Evolutionary conservation across 2,113 vertebrate species (phyloP).

Genomic region (Cinclus cinclus): DNA sequence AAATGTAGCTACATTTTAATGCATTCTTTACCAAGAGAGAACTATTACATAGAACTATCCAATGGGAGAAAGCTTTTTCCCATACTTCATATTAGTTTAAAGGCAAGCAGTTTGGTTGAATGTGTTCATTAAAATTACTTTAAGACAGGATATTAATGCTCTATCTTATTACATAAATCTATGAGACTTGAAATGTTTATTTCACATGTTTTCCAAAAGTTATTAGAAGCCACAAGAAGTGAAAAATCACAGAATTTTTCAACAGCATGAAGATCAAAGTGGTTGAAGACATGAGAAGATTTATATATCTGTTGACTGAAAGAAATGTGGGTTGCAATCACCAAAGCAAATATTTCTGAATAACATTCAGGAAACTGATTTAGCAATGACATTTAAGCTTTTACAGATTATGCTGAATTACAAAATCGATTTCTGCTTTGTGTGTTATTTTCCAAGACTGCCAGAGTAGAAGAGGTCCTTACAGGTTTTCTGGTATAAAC

Average conservation of each 20-base stretch:
- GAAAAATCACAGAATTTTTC: not conserved
- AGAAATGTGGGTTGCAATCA: not conserved
- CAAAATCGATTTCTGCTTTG: not conserved
- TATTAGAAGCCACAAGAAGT: not conserved
- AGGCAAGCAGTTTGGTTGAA: not conserved
- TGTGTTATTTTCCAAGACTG: not conserved
- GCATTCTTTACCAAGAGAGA: not conserved
- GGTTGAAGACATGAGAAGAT: not conserved
- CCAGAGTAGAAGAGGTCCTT: not conserved
- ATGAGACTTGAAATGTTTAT: not conserved
- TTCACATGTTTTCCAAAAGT: not conserved
- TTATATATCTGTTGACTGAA: not conserved
- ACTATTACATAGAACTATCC: fast-evolving
- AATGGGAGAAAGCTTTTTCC: not conserved
- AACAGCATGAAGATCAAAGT: not conserved
- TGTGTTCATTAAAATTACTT: not conserved
- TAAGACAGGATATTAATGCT: not conserved
- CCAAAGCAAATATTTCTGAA: not conserved
- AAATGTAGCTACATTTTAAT: not conserved
- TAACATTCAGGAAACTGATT: not conserved
- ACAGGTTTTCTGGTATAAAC: not conserved
- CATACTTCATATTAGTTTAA: not conserved
- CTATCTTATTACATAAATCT: not conserved
- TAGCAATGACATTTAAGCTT: not conserved
- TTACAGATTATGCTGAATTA: not conserved